A percentile compares a stretch with the other conserved stretches of the same genome.
These are phyloP conservation scores for Oxyura jamaicensis DNA, from an alignment of 2,113 vertebrate species.

Conservation along the genomic window DNA sequence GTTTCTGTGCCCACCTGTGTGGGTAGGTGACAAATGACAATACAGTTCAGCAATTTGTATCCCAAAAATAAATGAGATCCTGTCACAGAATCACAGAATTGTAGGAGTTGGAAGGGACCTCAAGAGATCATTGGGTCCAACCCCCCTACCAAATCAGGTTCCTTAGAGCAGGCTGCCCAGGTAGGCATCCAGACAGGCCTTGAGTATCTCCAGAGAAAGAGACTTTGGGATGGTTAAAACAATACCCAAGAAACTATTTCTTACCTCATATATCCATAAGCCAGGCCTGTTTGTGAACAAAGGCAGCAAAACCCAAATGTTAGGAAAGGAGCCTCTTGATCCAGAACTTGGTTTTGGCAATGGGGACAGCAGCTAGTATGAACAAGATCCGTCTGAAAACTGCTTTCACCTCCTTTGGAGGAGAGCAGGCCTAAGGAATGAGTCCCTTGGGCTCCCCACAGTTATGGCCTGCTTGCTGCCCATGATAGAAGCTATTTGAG, in stretches of 20 bases:
- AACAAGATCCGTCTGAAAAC: not conserved
- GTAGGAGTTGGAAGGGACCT: no score
- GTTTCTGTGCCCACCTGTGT: slow-evolving; percentile 90
- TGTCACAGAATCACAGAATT: no score
- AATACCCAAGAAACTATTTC: not conserved
- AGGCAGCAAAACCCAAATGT: not conserved
- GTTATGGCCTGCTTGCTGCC: fast-evolving
- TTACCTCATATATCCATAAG: fast-evolving
- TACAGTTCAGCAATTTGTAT: fast-evolving
- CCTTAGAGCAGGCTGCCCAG: no score
- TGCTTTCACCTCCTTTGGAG: not conserved
- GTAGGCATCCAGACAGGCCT: no score
- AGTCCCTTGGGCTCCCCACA: not conserved
- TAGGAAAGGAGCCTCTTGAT: not conserved
- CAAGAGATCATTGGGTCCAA: no score
- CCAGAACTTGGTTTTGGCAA: fast-evolving
- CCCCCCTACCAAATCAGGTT: no score
- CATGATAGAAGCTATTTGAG: fast-evolving
- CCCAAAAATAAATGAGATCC: not conserved
- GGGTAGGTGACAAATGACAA: slow-evolving; percentile 74
- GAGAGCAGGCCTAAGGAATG: not conserved
- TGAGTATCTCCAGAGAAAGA: no score
- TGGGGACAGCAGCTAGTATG: not conserved
- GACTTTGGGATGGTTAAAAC: not conserved
- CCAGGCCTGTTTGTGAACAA: not conserved